Base-by-base conservation (phyloP, 1,140 invertebrate species). In the Mylabris phalerata region DNA sequence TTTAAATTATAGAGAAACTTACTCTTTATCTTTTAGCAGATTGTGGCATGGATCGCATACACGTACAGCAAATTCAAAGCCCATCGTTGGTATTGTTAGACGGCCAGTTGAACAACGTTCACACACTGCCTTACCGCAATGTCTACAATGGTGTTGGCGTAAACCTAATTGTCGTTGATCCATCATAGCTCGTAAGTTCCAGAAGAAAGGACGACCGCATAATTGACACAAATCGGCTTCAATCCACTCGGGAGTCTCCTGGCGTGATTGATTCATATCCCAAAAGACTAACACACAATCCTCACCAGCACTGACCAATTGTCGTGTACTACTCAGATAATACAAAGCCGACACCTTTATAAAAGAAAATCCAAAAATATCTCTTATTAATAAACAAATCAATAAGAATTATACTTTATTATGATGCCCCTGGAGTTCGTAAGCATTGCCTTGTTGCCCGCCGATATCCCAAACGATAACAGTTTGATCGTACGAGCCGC, bases 381-480 rank as follows among this genome's bases (percentile, higher is more conserved):
- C 13, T 2, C 25, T 24, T n/a, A 11, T 26, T 27, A 26, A 55
- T 24, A 3, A 50, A 19, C 4, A 25, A 57, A 24, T 41, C 10
- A 39, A 54, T 46, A 19, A 19, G 19, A 19, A 19, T 59, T 43
- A 42, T 51, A 73, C 72, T 61, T 74, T 74, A 60, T 72, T 73
- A 57, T 74, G 73, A 63, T 98, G 95, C 9, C 95, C 95, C 75
- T 97, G 93, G 50, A 99, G 79, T 80, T 99, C 97, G 77, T 96
- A 98, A 10, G 95, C 93, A 19, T 93, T 95, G 41, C 97, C 97
- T 71, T 94, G 87, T 67, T 92, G 87, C 1, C 95, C 94, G 11
- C 96, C 97, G 66, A 99, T 98, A 78, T 99, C 96, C 97, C 97
- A 99, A 9, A 98, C 93, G 71, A 98, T 95, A 38, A 99, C 86